Base-by-base conservation (phyloP, 64 coral and sea anemone genomes). In the Catalaphyllia jardinei region DNA sequence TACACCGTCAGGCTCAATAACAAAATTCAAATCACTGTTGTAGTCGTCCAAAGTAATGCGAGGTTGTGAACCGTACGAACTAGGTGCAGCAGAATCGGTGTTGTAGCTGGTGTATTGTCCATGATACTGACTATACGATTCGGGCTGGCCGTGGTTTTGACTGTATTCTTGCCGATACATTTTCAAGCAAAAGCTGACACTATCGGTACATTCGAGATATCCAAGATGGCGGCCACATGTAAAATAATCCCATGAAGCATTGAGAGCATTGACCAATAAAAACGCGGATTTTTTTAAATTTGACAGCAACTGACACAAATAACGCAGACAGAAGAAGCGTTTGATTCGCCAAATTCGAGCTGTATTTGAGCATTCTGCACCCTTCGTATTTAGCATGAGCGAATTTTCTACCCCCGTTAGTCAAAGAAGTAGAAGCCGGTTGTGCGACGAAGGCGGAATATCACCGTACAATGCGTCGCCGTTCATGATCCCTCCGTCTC, bases 11-110 rank as follows among this genome's bases (percentile, higher is more conserved):
- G 87, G 42, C 52, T 87, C 92, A 42, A 99, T 93, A 0, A 95
- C 91, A 93, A 99, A 99, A 86, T 99, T 95, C 31, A 99, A 64
- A 75, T 99, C 97, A 63, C 97, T 95, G 86, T 99, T 99, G 52
- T 88, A 91, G 60, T 99, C 91, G 62, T 99, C 97, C 19, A 99
- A 77, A 54, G 83, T 73, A 83, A 96, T 79, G 5, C 93, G 74
- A 83, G 55, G 55, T 60, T 35, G 11, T 57, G 51, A 24, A 61
- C 16, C 74, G 49, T 74, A 76, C 20, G 72, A 33, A 35, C 31
- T 77, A 10, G 13, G 6, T n/a, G 14, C 28, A 19, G 22, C 29
- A 22, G 49, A n/a, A 49, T 83, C 33, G 19, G 14, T 65, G 19
- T 22, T 69, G 65, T 50, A 69, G 24, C 39, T 22, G 14, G 35